Percentiles rank a stretch among this genome's conserved stretches.
phyloP scores from a whole-genome alignment of 2,888 invertebrate species.

The Nomada fabriciana region DNA sequence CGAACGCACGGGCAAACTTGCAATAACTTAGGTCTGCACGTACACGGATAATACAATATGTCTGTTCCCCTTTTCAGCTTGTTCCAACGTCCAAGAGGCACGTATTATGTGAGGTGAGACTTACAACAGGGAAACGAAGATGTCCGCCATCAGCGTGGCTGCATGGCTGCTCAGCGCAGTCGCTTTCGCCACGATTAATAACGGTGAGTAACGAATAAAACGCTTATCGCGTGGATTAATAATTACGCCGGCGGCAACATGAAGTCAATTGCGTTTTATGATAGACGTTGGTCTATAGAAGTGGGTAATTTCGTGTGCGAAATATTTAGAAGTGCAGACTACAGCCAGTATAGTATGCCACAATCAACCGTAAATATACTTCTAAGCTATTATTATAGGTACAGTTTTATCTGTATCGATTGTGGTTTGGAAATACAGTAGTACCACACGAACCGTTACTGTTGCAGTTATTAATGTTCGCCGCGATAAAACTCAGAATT shows the following conservation, averaged over 20 bases:
- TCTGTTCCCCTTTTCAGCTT: constrained; percentile 57
- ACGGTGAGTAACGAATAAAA: constrained; percentile 75
- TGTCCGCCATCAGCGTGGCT: constrained; percentile 77
- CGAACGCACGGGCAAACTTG: constrained; percentile 54
- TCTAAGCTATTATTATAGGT: too few species aligned
- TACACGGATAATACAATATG: constrained; percentile 52
- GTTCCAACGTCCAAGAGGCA: constrained; percentile 65
- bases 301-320: too few species aligned
- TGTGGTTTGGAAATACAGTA: neutral
- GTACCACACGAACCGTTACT: too few species aligned
- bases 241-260: neutral
- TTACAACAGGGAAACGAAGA: constrained; percentile 75
- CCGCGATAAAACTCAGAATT: neutral
- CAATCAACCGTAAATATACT: too few species aligned
- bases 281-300: neutral
- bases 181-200: constrained; percentile 78
- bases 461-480: neutral
- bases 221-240: constrained; percentile 35
- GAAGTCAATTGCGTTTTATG: neutral
- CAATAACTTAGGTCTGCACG: constrained; percentile 54
- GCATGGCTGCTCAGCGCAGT: constrained; percentile 79
- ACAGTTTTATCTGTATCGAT: too few species aligned
- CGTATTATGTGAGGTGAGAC: constrained; percentile 79
- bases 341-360: too few species aligned
- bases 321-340: too few species aligned